Percentiles rank a stretch among this genome's conserved stretches.
Conservation (phyloP, 1,140 invertebrate genomes). For the Calephelis virginiensis region DNA sequence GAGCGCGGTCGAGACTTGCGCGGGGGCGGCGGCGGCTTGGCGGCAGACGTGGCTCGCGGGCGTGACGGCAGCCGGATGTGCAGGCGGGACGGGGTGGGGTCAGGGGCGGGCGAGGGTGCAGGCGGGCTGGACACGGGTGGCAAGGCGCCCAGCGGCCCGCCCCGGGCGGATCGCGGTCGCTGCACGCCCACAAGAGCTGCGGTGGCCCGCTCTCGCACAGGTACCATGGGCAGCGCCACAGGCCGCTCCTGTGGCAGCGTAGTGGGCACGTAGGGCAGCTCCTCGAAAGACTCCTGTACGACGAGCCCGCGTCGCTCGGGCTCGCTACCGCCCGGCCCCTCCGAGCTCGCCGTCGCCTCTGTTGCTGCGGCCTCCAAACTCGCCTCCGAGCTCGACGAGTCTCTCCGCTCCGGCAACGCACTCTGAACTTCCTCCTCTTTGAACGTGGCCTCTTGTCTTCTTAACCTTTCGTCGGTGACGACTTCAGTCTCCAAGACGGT, state of each 20-base stretch:
- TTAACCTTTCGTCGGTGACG: conserved; percentile 7
- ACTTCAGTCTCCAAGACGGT: neutral
- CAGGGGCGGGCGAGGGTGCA: conserved; percentile 84
- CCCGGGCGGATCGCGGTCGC: conserved; percentile 90
- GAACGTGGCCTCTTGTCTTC: conserved; percentile 40
- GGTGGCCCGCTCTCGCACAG: conserved; percentile 84
- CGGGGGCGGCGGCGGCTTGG: conserved; percentile 25
- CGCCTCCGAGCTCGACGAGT: conserved; percentile 7
- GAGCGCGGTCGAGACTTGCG: conserved; percentile 40
- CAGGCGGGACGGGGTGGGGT: conserved; percentile 46
- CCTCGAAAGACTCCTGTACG: conserved; percentile 90
- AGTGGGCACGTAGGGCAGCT: conserved; percentile 91
- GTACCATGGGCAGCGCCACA: conserved; percentile 88
- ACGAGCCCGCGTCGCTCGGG: conserved; percentile 87
- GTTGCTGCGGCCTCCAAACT: conserved; percentile 65
- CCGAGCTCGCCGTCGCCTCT: conserved; percentile 87
- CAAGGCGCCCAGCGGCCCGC: conserved; percentile 75
- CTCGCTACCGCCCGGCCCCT: conserved; percentile 80
- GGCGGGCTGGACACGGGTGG: conserved; percentile 82
- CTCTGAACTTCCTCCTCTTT: conserved; percentile 41
- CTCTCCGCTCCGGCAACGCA: neutral
- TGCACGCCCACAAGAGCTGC: conserved; percentile 91
- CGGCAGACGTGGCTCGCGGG: conserved; percentile 35
- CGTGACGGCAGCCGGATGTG: conserved; percentile 45
- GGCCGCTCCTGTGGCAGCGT: conserved; percentile 90